These are phyloP conservation scores for Falcaria lacertinaria DNA, from an alignment of 2,888 invertebrate genomes.

Conservation along the genomic window DNA sequence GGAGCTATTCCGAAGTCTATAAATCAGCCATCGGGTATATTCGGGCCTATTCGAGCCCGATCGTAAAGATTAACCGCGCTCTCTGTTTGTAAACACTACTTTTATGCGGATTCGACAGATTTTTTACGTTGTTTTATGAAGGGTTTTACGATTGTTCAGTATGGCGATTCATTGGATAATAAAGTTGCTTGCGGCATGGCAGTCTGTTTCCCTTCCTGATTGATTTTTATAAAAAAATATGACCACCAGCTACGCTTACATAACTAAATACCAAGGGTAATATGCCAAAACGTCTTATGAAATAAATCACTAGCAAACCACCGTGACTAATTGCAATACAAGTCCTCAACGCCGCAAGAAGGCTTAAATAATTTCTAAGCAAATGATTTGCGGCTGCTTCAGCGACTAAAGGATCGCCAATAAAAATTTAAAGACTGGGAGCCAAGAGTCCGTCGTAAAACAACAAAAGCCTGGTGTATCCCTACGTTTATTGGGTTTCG, in stretches of 20 bases:
- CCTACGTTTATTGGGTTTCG: constrained; percentile 33
- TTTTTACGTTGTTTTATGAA: constrained; percentile 42
- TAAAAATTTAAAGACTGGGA: constrained; percentile 52
- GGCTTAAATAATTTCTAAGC: constrained; percentile 4
- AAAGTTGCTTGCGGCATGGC: constrained; percentile 3
- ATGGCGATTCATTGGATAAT: constrained; percentile 21
- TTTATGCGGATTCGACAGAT: constrained; percentile 57
- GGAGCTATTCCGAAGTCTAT: constrained; percentile 65
- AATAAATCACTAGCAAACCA: background rate
- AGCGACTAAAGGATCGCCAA: constrained; percentile 49
- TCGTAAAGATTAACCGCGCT: constrained; percentile 66
- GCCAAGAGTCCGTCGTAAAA: constrained; percentile 31
- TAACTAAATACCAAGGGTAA: background rate
- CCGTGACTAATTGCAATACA: background rate
- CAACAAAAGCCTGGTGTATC: constrained; percentile 12
- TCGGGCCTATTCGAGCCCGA: constrained; percentile 54
- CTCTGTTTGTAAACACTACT: constrained; percentile 70
- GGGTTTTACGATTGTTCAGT: constrained; percentile 41
- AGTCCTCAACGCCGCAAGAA: background rate
- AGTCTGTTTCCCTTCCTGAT: background rate
- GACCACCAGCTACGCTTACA: background rate
- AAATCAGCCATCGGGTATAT: constrained; percentile 63
- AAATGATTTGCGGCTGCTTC: constrained; percentile 13
- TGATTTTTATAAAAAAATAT: background rate
- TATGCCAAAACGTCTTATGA: background rate